Percentiles rank a stretch among this genome's conserved stretches.
phyloP scores from a whole-genome alignment of 2,797 vertebrate genomes.

The Acrocephalus scirpaceus region DNA sequence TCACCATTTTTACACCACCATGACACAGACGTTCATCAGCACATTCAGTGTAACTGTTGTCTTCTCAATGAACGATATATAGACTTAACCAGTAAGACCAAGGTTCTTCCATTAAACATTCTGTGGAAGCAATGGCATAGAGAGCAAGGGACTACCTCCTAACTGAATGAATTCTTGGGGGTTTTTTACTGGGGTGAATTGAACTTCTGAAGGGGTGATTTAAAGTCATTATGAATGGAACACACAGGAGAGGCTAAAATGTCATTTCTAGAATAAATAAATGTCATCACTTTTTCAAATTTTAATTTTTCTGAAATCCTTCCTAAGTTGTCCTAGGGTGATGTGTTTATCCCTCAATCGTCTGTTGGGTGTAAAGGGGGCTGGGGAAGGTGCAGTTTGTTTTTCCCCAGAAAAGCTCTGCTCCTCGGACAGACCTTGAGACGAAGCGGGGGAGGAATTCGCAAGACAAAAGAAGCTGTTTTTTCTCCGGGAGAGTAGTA shows the following conservation, averaged over 20 bases:
- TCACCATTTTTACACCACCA: not conserved
- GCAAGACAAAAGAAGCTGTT: no score
- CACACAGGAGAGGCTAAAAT: not conserved
- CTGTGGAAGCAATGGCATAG: not conserved
- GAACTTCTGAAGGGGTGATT: not conserved
- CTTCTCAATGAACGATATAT: not conserved
- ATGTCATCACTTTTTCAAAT: not conserved
- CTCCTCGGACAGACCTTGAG: no score
- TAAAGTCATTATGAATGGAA: slow-evolving; percentile 40
- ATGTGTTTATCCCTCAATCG: no score
- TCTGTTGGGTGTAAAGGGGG: no score
- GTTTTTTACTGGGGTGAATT: not conserved
- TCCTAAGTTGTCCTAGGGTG: no score
- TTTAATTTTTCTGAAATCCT: slow-evolving; percentile 29
- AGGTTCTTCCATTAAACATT: not conserved
- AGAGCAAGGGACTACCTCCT: not conserved
- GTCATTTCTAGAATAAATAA: not conserved
- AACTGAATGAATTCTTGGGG: fast-evolving
- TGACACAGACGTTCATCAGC: not conserved
- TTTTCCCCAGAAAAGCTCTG: no score
- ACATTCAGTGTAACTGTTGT: not conserved
- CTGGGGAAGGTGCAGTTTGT: no score
- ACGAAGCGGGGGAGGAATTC: no score
- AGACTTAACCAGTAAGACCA: not conserved
- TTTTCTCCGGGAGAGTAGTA: no score